Conservation (phyloP, 2,113 vertebrate genomes). For the Melierax canorus region DNA sequence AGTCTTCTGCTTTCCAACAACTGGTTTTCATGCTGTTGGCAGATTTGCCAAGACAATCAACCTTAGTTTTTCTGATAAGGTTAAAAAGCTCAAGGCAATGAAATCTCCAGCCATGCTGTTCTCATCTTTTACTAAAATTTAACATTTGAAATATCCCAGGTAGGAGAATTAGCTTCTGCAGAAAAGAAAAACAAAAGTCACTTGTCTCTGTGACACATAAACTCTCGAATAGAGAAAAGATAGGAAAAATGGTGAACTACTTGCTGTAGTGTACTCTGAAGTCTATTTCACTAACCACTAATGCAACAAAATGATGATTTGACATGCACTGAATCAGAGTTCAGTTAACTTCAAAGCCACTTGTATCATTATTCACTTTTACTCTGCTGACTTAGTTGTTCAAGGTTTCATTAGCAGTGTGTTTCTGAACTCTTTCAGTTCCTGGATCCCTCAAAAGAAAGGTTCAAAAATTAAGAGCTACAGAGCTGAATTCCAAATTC, state of each 20-base stretch:
- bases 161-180: background rate
- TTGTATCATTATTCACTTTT: background rate
- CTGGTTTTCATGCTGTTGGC: conserved; percentile 17
- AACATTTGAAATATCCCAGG: conserved; percentile 38
- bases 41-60: conserved; percentile 55
- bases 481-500: background rate
- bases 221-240: background rate
- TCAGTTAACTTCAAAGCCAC: background rate
- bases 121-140: conserved; percentile 11
- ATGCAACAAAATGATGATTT: background rate
- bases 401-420: background rate
- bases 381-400: background rate
- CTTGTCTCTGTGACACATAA: background rate
- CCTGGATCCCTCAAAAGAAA: background rate
- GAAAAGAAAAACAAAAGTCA: background rate
- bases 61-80: conserved; percentile 56
- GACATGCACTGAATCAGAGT: background rate
- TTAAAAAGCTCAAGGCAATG: conserved; percentile 64
- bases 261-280: background rate
- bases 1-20: conserved; percentile 35
- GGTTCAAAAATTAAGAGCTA: background rate
- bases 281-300: background rate
- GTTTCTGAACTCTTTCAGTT: background rate
- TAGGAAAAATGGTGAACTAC: background rate
- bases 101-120: conserved; percentile 15